Conservation (phyloP, 2,113 vertebrate genomes). For the Prionailurus bengalensis region DNA sequence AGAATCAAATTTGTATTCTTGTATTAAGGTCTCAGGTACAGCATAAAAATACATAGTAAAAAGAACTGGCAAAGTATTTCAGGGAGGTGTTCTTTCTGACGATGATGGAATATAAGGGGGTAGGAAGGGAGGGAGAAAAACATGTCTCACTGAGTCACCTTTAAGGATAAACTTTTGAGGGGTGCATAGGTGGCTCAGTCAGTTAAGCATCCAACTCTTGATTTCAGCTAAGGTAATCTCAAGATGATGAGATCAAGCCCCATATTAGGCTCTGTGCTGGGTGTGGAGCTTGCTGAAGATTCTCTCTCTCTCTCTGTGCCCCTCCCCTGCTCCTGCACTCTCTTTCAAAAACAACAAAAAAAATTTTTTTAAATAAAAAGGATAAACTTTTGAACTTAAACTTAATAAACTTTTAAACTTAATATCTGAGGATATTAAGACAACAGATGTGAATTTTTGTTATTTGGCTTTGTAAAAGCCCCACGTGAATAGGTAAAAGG, state of each 20-base stretch:
- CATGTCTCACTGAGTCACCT: neutral
- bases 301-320: too few species aligned
- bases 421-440: conserved; percentile 28
- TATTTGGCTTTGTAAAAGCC: neutral
- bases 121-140: neutral
- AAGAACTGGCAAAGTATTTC: neutral
- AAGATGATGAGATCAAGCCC: too few species aligned
- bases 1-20: neutral
- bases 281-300: too few species aligned
- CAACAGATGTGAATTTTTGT: neutral
- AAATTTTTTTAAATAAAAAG: too few species aligned
- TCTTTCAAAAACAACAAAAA: too few species aligned
- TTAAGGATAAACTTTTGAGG: neutral
- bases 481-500: neutral
- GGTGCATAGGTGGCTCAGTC: too few species aligned
- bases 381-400: conserved; percentile 10
- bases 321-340: too few species aligned
- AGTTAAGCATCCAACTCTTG: too few species aligned
- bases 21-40: neutral
- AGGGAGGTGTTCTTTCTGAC: neutral
- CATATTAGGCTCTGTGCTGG: too few species aligned
- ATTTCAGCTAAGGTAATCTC: too few species aligned
- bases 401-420: neutral
- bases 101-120: neutral
- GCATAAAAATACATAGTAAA: neutral